Percentiles rank a stretch among this genome's conserved stretches.
Conservation (phyloP, 2,888 invertebrate species). For the Altica lythri region DNA sequence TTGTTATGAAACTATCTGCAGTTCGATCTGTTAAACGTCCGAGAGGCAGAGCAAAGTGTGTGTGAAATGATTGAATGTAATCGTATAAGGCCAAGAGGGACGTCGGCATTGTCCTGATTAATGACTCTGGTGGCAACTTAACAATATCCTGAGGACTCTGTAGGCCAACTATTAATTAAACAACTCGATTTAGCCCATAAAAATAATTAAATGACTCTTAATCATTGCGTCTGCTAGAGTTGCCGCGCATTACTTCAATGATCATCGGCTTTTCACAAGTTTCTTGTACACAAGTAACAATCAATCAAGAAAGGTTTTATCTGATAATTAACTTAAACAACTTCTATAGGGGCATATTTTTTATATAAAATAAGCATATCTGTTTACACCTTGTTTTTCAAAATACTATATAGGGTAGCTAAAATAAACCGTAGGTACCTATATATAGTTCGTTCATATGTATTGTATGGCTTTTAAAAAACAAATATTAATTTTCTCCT, state of each 20-base stretch:
- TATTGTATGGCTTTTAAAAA: no score
- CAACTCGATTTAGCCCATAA: constrained; percentile 49
- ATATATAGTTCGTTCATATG: no score
- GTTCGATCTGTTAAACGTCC: constrained; percentile 32
- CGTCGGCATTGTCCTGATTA: constrained; percentile 49
- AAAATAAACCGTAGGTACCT: no score
- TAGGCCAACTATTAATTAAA: constrained; percentile 51
- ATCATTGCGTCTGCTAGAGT: constrained; percentile 42
- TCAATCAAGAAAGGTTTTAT: constrained; percentile 22
- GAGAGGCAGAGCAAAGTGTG: constrained; percentile 35
- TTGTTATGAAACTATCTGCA: constrained; percentile 31
- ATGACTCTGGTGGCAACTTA: constrained; percentile 50
- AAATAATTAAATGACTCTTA: constrained; percentile 51
- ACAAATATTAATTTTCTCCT: no score
- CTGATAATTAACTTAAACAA: constrained; percentile 8
- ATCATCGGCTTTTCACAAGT: constrained; percentile 29
- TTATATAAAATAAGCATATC: no score
- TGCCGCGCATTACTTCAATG: constrained; percentile 24
- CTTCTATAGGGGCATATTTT: no score
- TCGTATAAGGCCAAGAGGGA: constrained; percentile 41
- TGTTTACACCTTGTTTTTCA: no score
- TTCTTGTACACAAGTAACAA: constrained; percentile 13
- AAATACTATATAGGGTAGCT: no score
- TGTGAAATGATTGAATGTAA: constrained; percentile 48
- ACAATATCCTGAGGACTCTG: constrained; percentile 48